Evolutionary conservation across 2,113 vertebrate genomes (phyloP).

Genomic region (Anser brachyrhynchus): DNA sequence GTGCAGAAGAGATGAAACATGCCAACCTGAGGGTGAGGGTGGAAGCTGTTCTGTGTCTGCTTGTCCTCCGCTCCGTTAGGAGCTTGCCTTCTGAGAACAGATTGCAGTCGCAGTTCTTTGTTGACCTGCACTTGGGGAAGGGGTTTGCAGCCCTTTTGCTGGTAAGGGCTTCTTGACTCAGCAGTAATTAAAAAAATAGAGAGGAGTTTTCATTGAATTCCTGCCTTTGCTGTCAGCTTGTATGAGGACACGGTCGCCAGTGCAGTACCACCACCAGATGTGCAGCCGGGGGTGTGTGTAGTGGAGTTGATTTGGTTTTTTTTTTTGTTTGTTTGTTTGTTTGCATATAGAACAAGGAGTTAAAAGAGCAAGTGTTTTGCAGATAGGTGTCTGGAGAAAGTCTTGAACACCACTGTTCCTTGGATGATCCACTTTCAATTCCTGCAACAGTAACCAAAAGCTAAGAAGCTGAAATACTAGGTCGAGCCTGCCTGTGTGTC

Average conservation of each 20-base stretch:
- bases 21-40: neutral
- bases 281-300: neutral
- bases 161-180: neutral
- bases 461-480: too few relatives aligned
- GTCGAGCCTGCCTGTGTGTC: neutral
- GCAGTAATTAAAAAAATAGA: neutral
- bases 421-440: neutral
- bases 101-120: neutral
- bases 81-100: neutral
- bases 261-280: neutral
- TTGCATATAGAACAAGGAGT: neutral
- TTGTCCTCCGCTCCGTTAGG: neutral
- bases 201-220: neutral
- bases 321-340: neutral
- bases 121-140: neutral
- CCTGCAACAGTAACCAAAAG: neutral
- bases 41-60: neutral
- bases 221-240: neutral
- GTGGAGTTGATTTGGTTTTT: neutral
- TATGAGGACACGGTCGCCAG: rapidly evolving
- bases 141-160: neutral
- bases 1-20: neutral
- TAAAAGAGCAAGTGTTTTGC: neutral
- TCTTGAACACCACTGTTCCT: neutral
- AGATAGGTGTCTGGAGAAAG: neutral